A percentile compares a stretch with the other conserved stretches of the same genome.
phyloP scores from a whole-genome alignment of 2,888 invertebrate genomes.

The Mythimna impura region DNA sequence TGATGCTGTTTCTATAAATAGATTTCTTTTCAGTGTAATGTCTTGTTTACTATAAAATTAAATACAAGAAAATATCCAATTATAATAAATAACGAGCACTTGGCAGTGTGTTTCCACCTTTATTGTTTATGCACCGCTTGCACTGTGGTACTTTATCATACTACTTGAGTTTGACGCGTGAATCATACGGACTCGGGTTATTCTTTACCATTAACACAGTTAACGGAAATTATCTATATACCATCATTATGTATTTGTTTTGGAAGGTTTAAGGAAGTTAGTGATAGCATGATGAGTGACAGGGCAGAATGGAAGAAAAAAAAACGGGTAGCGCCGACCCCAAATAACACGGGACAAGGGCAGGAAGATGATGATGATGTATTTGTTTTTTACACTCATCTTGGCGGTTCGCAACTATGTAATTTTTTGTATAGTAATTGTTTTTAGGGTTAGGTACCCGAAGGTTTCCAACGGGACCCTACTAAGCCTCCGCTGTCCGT shows the following conservation, averaged over 20 bases:
- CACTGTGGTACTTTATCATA: slow-evolving; percentile 37
- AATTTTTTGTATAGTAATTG: slow-evolving; percentile 20
- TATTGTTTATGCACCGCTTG: slow-evolving; percentile 36
- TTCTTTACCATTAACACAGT: slow-evolving; percentile 36
- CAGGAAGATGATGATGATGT: no score
- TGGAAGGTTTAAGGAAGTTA: no score
- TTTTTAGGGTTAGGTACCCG: background rate
- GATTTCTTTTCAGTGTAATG: no score
- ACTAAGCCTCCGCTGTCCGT: no score
- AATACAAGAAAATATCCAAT: background rate
- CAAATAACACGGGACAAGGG: no score
- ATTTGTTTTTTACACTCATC: slow-evolving; percentile 21
- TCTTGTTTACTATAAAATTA: no score
- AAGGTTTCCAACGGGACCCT: no score
- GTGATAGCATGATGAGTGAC: no score
- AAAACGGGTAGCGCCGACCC: no score
- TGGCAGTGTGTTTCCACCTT: slow-evolving; percentile 15
- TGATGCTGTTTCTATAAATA: no score
- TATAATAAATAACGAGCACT: no score
- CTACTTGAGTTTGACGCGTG: slow-evolving; percentile 29
- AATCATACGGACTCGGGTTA: slow-evolving; percentile 43
- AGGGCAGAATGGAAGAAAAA: no score
- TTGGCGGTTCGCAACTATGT: slow-evolving; percentile 14
- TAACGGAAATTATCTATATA: slow-evolving; percentile 28
- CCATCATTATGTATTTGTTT: slow-evolving; percentile 15